Evolutionary conservation across 2,888 invertebrate genomes (phyloP).

Genomic region (Conomelus anceps): DNA sequence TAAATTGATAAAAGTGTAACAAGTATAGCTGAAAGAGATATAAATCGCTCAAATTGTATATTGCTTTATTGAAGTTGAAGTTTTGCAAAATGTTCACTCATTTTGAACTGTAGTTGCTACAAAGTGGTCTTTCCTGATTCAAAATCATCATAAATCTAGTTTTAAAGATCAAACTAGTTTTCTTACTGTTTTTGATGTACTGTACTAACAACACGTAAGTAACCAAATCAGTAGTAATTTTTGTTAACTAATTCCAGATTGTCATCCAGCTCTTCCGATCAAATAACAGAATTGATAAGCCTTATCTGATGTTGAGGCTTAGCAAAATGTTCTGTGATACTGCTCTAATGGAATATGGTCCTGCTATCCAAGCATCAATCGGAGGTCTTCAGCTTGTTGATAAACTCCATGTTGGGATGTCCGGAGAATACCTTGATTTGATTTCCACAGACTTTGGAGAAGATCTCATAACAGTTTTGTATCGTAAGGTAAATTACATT

Average conservation of each 20-base stretch:
- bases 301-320: conserved; percentile 66
- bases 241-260: conserved; percentile 46
- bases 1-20: too few species aligned
- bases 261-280: conserved; percentile 60
- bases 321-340: conserved; percentile 64
- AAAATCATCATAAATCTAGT: too few species aligned
- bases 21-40: too few species aligned
- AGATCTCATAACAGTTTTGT: conserved; percentile 64
- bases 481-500: conserved; percentile 69
- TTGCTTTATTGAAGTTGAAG: too few species aligned
- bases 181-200: too few species aligned
- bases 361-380: conserved; percentile 64
- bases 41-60: too few species aligned
- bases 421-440: conserved; percentile 71
- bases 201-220: too few species aligned
- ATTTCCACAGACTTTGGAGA: conserved; percentile 54
- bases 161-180: too few species aligned
- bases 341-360: conserved; percentile 70
- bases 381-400: conserved; percentile 62
- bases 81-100: too few species aligned
- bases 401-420: conserved; percentile 63
- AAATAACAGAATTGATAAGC: conserved; percentile 57
- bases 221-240: not conserved
- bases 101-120: too few species aligned
- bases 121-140: too few species aligned